These are phyloP conservation scores for Octomys mimax DNA, from an alignment of 2,797 vertebrate species.

Conservation along the genomic window DNA sequence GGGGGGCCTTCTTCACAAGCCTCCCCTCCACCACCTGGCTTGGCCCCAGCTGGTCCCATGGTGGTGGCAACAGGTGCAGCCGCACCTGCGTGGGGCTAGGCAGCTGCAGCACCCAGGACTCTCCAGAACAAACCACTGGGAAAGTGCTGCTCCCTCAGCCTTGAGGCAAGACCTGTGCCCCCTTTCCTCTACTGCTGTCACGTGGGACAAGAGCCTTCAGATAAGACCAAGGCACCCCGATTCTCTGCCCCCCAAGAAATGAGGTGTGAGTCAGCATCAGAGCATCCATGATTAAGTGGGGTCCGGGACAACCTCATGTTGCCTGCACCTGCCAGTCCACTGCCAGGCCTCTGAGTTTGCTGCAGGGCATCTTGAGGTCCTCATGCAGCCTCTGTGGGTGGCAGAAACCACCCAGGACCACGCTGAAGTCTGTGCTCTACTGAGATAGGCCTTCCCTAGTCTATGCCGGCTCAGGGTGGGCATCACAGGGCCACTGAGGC, in stretches of 20 bases:
- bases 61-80: not conserved
- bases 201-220: too few relatives aligned
- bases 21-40: not conserved
- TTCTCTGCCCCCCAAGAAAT: not conserved
- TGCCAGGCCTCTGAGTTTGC: accelerated
- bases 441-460: accelerated
- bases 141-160: too few relatives aligned
- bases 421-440: too few relatives aligned
- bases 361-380: accelerated
- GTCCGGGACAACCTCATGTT: not conserved
- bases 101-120: not conserved
- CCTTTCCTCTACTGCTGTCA: not conserved
- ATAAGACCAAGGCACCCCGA: accelerated
- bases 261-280: not conserved
- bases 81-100: not conserved
- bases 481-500: accelerated
- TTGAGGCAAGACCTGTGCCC: not conserved
- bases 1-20: accelerated
- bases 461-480: accelerated
- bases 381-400: accelerated
- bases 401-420: accelerated
- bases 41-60: not conserved
- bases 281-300: not conserved
- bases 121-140: not conserved
- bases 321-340: accelerated